Base-by-base conservation (phyloP, 2,797 vertebrate genomes). In the Melopsittacus undulatus region DNA sequence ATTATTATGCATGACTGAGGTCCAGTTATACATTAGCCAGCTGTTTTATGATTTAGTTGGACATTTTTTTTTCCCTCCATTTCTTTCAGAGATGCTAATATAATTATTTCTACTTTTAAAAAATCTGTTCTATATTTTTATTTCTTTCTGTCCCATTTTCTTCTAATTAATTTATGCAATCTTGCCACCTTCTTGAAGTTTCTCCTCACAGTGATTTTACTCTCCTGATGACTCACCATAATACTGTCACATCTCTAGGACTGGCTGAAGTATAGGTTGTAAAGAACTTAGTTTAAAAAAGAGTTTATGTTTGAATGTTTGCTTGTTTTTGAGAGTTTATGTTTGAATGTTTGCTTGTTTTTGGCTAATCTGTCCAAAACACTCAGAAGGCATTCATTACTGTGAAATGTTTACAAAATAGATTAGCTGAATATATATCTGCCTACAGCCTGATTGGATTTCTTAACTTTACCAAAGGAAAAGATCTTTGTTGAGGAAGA, bases 331-430 rank as follows among this genome's bases (percentile, higher is more conserved):
- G 6, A 40, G 5, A 21, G 18, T 5, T 57, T 46, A 10, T 11
- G 7, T 42, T 85, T 45, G 11, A 11, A 4, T 19, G 2, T 23
- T 81, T 63, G 2, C 9, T 56, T 49, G 12, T 6, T 87, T 83
- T 48, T 14, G 6, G 49, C 89, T 40, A 83, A 87, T 43, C 32
- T 54, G 18, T 23, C 38, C 34, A 66, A 83, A 87, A 78, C 18
- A 68, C 61, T 68, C 14, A 5, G 48, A 89, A 81, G 19, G 13
- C 32, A 43, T 80, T 77, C 7, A 34, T 78, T 83, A 74, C 19
- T 83, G 64, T 42, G 48, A 87, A 87, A 82, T 43, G 10, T 78
- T 85, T 72, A 62, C 46, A 86, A 81, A 87, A 78, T 7, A 89
- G 45, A 80, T 57, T 30, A 80, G 38, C 9, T 94, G 34, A 30